phyloP scores from a whole-genome alignment of 1,140 invertebrate genomes.

The Hylaeus anthracinus region DNA sequence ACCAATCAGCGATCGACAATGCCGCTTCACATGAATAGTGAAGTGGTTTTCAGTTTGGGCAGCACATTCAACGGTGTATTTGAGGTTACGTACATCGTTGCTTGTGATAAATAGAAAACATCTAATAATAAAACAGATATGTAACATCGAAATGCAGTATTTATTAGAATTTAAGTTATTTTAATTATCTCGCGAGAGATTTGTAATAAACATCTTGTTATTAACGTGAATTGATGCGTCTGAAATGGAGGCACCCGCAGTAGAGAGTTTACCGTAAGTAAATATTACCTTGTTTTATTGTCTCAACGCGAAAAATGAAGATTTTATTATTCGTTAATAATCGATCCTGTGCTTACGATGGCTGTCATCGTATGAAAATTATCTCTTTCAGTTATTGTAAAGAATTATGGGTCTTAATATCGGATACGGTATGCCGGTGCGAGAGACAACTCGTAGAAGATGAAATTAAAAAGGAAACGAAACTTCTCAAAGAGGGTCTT shows the following conservation, averaged over 20 bases:
- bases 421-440: constrained; percentile 77
- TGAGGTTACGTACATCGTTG: constrained; percentile 17
- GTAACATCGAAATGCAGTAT: not conserved
- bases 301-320: too few relatives aligned
- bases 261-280: constrained; percentile 74
- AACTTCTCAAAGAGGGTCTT: constrained; percentile 73
- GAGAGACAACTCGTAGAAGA: constrained; percentile 76
- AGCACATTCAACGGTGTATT: not conserved
- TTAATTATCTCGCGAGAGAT: not conserved
- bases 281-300: not conserved
- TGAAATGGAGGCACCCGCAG: constrained; percentile 60
- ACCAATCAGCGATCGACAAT: not conserved
- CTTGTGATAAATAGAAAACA: not conserved
- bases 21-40: too few relatives aligned
- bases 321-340: constrained; percentile 3
- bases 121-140: constrained; percentile 5
- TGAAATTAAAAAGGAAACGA: constrained; percentile 77
- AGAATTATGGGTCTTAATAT: constrained; percentile 78
- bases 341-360: too few relatives aligned
- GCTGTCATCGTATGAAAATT: not conserved
- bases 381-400: constrained; percentile 73
- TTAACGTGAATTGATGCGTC: not conserved
- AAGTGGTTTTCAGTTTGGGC: not conserved
- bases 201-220: not conserved
- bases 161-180: not conserved